Percentiles rank a stretch among this genome's conserved stretches.
Evolutionary conservation across 23 tunicate genomes (phyloP).

Genomic region (Trididemnum clinides): DNA sequence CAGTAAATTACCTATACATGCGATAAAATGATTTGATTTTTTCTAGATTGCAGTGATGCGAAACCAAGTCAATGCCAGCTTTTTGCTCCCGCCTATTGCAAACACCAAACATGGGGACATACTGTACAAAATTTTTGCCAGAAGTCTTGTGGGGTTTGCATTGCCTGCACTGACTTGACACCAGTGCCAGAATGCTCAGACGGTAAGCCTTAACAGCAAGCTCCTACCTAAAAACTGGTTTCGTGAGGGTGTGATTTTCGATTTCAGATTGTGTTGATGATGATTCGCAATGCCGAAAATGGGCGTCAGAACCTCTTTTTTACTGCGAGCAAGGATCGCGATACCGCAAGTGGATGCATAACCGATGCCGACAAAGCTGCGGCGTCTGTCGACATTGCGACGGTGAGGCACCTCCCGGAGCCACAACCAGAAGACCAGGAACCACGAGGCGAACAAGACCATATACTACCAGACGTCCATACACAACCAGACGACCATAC

Average conservation of each 20-base stretch:
- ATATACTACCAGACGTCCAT: background rate
- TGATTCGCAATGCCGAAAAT: background rate
- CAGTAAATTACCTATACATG: background rate
- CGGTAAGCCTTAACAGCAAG: background rate
- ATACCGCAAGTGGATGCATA: conserved; percentile 6
- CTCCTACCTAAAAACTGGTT: background rate
- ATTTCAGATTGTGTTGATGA: conserved; percentile 12
- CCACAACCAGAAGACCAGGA: background rate
- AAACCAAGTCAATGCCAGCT: background rate
- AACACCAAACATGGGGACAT: background rate
- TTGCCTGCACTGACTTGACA: background rate
- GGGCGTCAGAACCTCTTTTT: background rate
- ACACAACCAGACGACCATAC: conserved; percentile 1
- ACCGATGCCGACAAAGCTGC: background rate
- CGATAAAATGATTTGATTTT: background rate
- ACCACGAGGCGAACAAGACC: background rate
- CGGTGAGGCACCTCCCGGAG: conserved; percentile 18
- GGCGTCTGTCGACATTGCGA: background rate
- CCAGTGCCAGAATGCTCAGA: conserved; percentile 21
- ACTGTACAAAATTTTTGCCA: background rate
- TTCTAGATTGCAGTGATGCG: background rate
- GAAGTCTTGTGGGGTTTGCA: conserved; percentile 23
- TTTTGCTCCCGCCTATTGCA: background rate
- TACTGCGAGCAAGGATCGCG: conserved; percentile 12
- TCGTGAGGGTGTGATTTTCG: no score